These are phyloP conservation scores for Fistularia tabacaria DNA, from an alignment of 2,797 vertebrate species.

Conservation along the genomic window DNA sequence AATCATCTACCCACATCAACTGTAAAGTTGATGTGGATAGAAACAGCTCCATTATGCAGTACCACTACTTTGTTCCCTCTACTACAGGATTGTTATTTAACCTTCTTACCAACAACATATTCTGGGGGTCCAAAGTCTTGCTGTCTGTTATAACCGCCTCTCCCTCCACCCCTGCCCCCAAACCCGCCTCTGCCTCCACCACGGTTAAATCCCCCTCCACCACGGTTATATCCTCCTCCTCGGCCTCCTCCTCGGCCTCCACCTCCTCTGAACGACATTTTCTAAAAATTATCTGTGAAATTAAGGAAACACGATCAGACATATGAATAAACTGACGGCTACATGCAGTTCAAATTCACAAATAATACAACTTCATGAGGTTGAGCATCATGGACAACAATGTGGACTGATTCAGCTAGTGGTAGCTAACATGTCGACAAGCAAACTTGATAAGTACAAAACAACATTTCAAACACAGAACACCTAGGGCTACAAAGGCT, in stretches of 20 bases:
- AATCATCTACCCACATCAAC: too few species aligned
- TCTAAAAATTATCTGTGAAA: constrained; percentile 17
- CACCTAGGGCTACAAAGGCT: background rate
- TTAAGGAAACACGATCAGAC: background rate
- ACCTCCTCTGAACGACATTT: constrained; percentile 83
- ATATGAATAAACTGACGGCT: background rate
- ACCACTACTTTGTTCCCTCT: background rate
- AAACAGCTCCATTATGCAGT: background rate
- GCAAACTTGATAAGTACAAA: fast-evolving
- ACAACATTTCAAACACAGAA: background rate
- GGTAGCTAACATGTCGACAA: constrained; percentile 17
- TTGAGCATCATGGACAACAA: background rate
- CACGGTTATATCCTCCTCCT: constrained; percentile 55
- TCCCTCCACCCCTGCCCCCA: constrained; percentile 51
- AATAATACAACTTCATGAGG: background rate
- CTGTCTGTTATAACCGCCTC: constrained; percentile 87
- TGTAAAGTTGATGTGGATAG: too few species aligned
- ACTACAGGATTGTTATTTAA: fast-evolving
- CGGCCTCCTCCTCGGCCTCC: constrained; percentile 70
- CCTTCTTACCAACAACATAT: constrained; percentile 86
- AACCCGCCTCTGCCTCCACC: constrained; percentile 41
- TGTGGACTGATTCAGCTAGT: constrained; percentile 12
- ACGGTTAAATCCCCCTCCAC: constrained; percentile 55
- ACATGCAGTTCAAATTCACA: background rate
- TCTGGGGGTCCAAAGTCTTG: constrained; percentile 91